phyloP scores from a whole-genome alignment of 2,797 vertebrate genomes.

The Hapalemur alaotrensis region DNA sequence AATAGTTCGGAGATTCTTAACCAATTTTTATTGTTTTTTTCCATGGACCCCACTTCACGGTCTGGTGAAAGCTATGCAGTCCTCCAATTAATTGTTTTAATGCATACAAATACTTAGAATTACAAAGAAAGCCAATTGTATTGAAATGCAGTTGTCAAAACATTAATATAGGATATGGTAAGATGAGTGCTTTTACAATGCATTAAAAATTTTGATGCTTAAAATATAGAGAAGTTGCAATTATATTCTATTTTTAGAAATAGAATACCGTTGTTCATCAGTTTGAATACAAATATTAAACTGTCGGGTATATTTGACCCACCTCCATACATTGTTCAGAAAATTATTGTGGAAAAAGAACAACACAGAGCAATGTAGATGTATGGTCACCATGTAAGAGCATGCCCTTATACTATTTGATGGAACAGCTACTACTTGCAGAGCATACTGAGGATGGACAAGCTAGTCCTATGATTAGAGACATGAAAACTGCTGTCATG shows the following conservation, averaged over 20 bases:
- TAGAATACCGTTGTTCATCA: neutral
- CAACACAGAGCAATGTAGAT: neutral
- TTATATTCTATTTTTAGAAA: neutral
- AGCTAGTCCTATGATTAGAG: neutral
- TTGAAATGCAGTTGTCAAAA: neutral
- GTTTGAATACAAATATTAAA: neutral
- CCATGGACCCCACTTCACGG: neutral
- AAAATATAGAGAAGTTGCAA: neutral
- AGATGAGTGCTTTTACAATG: neutral
- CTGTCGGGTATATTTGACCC: neutral
- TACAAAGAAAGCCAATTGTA: neutral
- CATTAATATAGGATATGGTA: neutral
- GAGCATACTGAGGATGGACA: neutral
- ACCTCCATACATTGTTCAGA: neutral
- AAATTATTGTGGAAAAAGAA: neutral
- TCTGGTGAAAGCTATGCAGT: neutral
- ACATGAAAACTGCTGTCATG: neutral
- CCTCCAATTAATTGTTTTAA: neutral
- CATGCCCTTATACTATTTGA: neutral
- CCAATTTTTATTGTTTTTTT: neutral
- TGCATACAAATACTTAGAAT: neutral
- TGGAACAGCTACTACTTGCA: neutral
- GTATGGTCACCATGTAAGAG: neutral
- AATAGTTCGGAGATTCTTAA: neutral
- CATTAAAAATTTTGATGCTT: neutral